Conservation (phyloP, 1,140 invertebrate genomes). For the Formica exsecta region DNA sequence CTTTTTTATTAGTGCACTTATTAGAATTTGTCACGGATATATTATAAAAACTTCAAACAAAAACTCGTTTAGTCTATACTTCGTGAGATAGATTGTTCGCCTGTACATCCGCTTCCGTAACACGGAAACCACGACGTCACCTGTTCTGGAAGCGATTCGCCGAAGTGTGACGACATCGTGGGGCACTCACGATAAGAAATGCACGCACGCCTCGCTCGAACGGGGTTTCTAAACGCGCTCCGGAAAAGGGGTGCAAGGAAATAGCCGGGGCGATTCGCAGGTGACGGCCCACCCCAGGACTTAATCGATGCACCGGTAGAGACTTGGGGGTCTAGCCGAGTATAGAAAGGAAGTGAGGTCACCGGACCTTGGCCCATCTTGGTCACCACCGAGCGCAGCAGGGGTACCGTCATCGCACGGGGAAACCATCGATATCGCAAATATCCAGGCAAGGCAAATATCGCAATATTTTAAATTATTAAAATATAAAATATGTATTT, state of each 20-base stretch:
- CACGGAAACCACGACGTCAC: conserved; percentile 71
- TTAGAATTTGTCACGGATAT: background rate
- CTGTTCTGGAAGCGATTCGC: conserved; percentile 67
- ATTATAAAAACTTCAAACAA: background rate
- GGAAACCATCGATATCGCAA: conserved; percentile 67
- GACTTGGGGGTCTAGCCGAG: conserved; percentile 71
- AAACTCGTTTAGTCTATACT: background rate
- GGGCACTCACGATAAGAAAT: conserved; percentile 69
- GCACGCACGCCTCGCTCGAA: conserved; percentile 23
- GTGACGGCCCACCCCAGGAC: conserved; percentile 67
- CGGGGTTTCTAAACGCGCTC: conserved; percentile 28
- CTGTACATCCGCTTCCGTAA: conserved; percentile 70
- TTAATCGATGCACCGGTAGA: conserved; percentile 66
- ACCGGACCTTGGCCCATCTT: conserved; percentile 79
- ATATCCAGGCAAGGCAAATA: conserved; percentile 43
- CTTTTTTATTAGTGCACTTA: too few species aligned
- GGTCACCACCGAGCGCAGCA: conserved; percentile 70
- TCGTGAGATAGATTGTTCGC: conserved; percentile 55
- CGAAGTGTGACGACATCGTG: conserved; percentile 68
- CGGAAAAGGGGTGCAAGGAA: conserved; percentile 70
- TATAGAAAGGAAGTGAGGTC: conserved; percentile 80
- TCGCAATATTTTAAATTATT: background rate
- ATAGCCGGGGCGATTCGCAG: conserved; percentile 67
- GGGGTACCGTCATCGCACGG: conserved; percentile 63
- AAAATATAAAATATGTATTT: background rate